A percentile compares a stretch with the other conserved stretches of the same genome.
These are phyloP conservation scores for Hiodon alosoides DNA, from an alignment of 2,113 vertebrate species.

Conservation along the genomic window DNA sequence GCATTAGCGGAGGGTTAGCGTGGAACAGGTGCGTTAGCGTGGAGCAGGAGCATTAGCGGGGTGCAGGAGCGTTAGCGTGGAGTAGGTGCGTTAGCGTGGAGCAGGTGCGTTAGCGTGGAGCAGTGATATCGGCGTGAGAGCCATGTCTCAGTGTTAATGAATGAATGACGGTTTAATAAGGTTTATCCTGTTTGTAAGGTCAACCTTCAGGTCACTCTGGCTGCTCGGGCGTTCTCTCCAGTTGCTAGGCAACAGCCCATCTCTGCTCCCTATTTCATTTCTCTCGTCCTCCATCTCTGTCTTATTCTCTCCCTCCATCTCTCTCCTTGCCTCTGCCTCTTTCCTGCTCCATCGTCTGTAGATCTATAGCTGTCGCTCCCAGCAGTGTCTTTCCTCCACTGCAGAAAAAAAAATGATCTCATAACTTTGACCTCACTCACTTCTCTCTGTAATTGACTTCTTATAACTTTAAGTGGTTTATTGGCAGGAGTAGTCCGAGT, in stretches of 20 bases:
- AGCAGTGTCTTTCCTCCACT: background rate
- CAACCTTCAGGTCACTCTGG: constrained; percentile 60
- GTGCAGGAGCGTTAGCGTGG: background rate
- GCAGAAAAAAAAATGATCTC: constrained; percentile 40
- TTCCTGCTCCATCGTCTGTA: background rate
- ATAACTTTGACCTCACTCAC: constrained; percentile 45
- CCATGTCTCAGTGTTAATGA: background rate
- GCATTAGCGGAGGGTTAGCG: too few species aligned
- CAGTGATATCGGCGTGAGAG: background rate
- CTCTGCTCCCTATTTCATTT: constrained; percentile 60
- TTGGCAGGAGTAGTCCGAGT: constrained; percentile 51
- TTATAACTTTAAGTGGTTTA: constrained; percentile 68
- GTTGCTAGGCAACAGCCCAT: constrained; percentile 65
- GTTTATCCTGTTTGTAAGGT: constrained; percentile 55
- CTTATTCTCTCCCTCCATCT: background rate
- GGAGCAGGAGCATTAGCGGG: background rate
- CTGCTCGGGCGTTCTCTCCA: constrained; percentile 34
- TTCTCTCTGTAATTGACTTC: constrained; percentile 58
- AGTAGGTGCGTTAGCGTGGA: background rate
- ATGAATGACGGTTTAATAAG: constrained; percentile 11
- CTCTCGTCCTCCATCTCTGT: constrained; percentile 17
- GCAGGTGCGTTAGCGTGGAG: background rate
- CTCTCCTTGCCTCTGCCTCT: constrained; percentile 29
- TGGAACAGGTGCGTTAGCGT: background rate
- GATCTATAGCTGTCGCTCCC: too few species aligned